Conservation (phyloP, 2,797 vertebrate species). For the Argentina silus region DNA sequence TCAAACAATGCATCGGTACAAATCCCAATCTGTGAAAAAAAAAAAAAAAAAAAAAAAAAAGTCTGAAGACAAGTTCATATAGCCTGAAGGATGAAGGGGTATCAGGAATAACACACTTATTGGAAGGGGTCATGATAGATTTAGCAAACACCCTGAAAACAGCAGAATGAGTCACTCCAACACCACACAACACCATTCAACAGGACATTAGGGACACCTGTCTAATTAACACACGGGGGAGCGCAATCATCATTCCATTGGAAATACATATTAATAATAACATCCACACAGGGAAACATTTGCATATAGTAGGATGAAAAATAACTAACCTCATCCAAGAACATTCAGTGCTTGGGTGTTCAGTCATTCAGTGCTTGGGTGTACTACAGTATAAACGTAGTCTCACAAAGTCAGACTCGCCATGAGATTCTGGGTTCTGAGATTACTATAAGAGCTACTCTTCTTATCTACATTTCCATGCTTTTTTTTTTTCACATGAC, state of each 20-base stretch:
- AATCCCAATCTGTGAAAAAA: too few species aligned
- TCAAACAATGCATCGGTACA: neutral
- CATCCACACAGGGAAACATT: neutral
- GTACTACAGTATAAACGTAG: neutral
- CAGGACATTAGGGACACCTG: slow-evolving; percentile 22
- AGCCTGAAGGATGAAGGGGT: too few species aligned
- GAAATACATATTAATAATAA: slow-evolving; percentile 7
- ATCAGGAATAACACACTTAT: neutral
- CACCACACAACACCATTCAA: slow-evolving; percentile 10
- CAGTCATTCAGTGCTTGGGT: too few species aligned
- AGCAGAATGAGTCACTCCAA: slow-evolving; percentile 11
- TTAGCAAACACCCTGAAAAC: neutral
- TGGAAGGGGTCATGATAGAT: neutral
- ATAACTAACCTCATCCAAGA: neutral
- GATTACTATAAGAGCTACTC: neutral
- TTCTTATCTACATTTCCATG: neutral
- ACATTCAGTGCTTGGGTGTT: neutral
- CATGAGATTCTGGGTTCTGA: too few species aligned
- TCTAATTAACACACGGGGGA: slow-evolving; percentile 51
- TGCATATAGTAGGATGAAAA: slow-evolving; percentile 5
- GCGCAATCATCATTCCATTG: slow-evolving; percentile 30
- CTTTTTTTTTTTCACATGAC: neutral
- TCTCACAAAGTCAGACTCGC: neutral
- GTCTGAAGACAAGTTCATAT: too few species aligned
- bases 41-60: too few species aligned